Evolutionary conservation across 1,140 invertebrate genomes (phyloP).

Genomic region (Yoshiicerus persimilis): DNA sequence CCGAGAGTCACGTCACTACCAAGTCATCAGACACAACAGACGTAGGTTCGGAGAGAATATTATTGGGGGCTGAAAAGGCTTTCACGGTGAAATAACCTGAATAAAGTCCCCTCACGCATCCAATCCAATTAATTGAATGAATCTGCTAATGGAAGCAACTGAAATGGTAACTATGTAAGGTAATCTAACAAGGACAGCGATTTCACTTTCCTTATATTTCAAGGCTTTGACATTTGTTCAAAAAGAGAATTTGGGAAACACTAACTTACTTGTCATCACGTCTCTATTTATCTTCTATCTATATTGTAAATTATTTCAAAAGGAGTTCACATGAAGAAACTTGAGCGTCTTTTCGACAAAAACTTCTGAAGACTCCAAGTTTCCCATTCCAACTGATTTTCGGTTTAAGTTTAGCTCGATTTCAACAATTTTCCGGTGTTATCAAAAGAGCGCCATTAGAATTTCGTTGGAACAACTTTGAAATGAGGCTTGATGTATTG

Average conservation of each 20-base stretch:
- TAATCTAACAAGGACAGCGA: neutral
- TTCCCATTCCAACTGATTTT: neutral
- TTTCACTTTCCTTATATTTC: neutral
- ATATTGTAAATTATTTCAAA: neutral
- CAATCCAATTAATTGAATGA: slow-evolving; percentile 6
- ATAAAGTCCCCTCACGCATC: neutral
- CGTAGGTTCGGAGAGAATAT: neutral
- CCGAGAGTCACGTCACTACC: too few species aligned
- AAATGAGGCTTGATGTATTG: neutral
- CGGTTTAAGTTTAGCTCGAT: neutral
- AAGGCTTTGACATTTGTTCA: neutral
- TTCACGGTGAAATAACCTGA: neutral
- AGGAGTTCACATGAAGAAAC: neutral
- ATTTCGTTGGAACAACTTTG: neutral
- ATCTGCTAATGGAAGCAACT: slow-evolving; percentile 6
- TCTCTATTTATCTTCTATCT: neutral
- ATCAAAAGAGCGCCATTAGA: neutral
- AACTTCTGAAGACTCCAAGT: neutral
- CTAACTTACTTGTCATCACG: neutral
- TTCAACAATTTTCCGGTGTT: neutral
- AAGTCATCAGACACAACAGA: neutral
- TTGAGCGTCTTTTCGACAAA: neutral
- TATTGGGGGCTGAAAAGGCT: neutral
- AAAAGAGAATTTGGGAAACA: neutral
- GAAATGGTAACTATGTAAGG: neutral